phyloP scores from a whole-genome alignment of 1,140 invertebrate species.

The Asobara japonica region DNA sequence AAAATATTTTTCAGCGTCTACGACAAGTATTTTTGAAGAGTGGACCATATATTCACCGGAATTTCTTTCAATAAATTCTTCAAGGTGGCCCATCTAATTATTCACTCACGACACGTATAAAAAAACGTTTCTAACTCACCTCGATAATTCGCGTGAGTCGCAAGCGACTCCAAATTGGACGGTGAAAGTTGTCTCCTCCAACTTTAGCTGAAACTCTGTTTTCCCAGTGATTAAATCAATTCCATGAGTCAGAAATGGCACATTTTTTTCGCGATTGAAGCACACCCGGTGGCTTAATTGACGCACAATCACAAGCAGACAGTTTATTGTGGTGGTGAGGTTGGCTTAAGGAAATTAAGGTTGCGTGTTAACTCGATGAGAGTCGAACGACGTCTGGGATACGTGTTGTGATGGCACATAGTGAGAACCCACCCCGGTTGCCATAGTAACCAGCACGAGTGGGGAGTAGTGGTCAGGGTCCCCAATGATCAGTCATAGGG shows the following conservation, averaged over 20 bases:
- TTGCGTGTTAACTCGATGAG: background rate
- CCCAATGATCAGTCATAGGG: background rate
- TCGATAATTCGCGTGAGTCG: conserved; percentile 4
- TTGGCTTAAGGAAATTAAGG: background rate
- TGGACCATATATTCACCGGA: too few species aligned
- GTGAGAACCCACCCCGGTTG: background rate
- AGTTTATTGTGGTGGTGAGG: background rate
- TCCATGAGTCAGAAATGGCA: background rate
- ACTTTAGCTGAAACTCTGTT: background rate
- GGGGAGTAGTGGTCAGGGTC: conserved; percentile 5
- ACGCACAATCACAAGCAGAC: background rate
- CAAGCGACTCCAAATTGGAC: background rate
- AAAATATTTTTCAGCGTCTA: too few species aligned
- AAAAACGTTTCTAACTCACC: background rate
- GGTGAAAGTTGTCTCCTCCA: background rate
- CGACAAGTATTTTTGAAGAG: too few species aligned
- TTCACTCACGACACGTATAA: background rate
- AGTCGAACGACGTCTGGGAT: conserved; percentile 1
- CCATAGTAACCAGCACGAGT: background rate
- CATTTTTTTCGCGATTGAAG: background rate
- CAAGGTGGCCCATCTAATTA: background rate
- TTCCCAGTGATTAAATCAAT: background rate
- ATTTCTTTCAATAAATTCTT: too few species aligned
- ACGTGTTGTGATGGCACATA: background rate
- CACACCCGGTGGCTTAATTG: conserved; percentile 1